Evolutionary conservation across 2,113 vertebrate genomes (phyloP).

Genomic region (Zapornia atra): DNA sequence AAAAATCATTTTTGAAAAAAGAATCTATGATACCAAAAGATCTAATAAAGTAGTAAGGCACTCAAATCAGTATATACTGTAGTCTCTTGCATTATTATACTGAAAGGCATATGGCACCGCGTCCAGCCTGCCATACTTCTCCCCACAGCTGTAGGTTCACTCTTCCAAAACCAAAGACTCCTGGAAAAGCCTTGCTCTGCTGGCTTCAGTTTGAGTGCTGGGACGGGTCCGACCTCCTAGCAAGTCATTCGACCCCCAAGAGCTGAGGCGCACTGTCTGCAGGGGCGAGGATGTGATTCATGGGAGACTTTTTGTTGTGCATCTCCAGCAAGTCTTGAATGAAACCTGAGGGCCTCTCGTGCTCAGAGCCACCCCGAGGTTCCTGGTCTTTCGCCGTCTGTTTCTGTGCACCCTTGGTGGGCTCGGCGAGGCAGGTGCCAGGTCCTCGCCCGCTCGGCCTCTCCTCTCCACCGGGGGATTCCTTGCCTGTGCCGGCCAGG

Average conservation of each 20-base stretch:
- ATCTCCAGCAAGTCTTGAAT: constrained; percentile 83
- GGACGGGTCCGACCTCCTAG: neutral
- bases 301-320: constrained; percentile 73
- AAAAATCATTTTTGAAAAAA: constrained; percentile 72
- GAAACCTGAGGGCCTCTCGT: constrained; percentile 53
- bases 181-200: constrained; percentile 33
- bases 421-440: neutral
- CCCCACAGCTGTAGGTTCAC: neutral
- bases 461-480: constrained; percentile 55
- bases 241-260: constrained; percentile 84
- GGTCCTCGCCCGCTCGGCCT: neutral
- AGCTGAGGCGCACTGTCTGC: constrained; percentile 77
- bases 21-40: constrained; percentile 80
- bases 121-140: constrained; percentile 36
- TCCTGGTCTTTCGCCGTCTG: constrained; percentile 39
- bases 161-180: neutral
- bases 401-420: constrained; percentile 34
- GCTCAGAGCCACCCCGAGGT: constrained; percentile 23
- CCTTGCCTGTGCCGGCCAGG: neutral
- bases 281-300: constrained; percentile 77
- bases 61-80: constrained; percentile 78
- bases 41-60: constrained; percentile 95
- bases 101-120: constrained; percentile 76
- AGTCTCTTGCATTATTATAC: constrained; percentile 67
- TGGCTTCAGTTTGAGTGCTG: constrained; percentile 30